phyloP scores from a whole-genome alignment of 2,113 vertebrate species.

The Upupa epops region DNA sequence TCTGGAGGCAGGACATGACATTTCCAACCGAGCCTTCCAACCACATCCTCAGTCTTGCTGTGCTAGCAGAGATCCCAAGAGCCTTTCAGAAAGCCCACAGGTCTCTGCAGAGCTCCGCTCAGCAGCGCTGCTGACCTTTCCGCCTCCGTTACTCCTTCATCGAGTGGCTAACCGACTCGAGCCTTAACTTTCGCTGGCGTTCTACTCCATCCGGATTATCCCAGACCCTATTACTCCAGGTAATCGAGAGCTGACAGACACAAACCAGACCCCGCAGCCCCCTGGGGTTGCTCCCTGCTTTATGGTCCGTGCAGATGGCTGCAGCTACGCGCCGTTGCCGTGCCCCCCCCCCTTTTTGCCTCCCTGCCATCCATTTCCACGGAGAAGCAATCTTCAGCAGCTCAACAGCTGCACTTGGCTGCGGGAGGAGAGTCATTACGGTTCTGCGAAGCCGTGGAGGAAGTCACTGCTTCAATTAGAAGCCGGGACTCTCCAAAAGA shows the following conservation, averaged over 20 bases:
- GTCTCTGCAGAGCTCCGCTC: not conserved
- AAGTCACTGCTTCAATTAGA: conserved; percentile 32
- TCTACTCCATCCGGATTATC: not conserved
- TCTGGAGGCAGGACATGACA: not conserved
- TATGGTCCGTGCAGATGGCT: conserved; percentile 46
- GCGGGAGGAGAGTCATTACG: not conserved
- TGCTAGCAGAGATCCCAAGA: not conserved
- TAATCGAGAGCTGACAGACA: conserved; percentile 53
- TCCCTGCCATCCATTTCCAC: conserved; percentile 14
- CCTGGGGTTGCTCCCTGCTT: not conserved
- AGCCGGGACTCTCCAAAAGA: conserved; percentile 7
- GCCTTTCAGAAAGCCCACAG: not conserved
- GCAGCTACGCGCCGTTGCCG: not conserved
- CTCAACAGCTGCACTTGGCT: conserved; percentile 55
- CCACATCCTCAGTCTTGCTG: not conserved
- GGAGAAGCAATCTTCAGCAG: conserved; percentile 28
- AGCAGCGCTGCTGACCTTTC: not conserved
- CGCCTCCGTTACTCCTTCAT: not conserved
- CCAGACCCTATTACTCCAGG: conserved; percentile 18
- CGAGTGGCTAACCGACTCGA: not conserved
- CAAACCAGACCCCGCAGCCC: conserved; percentile 2
- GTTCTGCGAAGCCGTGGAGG: not conserved
- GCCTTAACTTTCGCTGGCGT: not conserved
- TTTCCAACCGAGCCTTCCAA: not conserved
- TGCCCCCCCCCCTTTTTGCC: conserved; percentile 26